These are phyloP conservation scores for Istiophorus platypterus DNA, from an alignment of 2,113 vertebrate species.

Conservation along the genomic window DNA sequence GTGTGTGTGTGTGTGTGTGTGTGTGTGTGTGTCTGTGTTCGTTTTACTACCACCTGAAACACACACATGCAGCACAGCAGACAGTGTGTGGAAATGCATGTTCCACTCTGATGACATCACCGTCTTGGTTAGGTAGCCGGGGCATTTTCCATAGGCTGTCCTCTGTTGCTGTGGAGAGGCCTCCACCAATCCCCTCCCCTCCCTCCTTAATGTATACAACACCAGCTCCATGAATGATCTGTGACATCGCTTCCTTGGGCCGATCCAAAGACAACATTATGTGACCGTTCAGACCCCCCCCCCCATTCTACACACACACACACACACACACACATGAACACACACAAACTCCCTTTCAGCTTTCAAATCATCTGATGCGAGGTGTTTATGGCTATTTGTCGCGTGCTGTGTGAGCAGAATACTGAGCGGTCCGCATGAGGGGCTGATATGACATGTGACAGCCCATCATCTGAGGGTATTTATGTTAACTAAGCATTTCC, in stretches of 20 bases:
- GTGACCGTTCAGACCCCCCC: constrained; percentile 47
- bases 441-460: constrained; percentile 66
- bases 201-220: constrained; percentile 79
- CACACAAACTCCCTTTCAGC: constrained; percentile 31
- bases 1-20: constrained; percentile 16
- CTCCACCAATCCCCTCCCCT: constrained; percentile 81
- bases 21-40: constrained; percentile 26
- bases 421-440: constrained; percentile 49
- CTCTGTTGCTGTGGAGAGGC: constrained; percentile 84
- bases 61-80: constrained; percentile 45
- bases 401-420: constrained; percentile 55
- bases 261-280: constrained; percentile 80
- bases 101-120: constrained; percentile 84
- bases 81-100: constrained; percentile 67
- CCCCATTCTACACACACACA: background rate
- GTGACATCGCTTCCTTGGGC: constrained; percentile 71
- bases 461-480: constrained; percentile 51
- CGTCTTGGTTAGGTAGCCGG: constrained; percentile 62
- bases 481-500: constrained; percentile 67
- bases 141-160: constrained; percentile 84
- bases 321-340: background rate
- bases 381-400: constrained; percentile 70
- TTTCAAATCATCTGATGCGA: constrained; percentile 29
- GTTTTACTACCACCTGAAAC: constrained; percentile 28
- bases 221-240: constrained; percentile 76